Evolutionary conservation across 2,797 vertebrate species (phyloP).

Genomic region (Fratercula arctica): DNA sequence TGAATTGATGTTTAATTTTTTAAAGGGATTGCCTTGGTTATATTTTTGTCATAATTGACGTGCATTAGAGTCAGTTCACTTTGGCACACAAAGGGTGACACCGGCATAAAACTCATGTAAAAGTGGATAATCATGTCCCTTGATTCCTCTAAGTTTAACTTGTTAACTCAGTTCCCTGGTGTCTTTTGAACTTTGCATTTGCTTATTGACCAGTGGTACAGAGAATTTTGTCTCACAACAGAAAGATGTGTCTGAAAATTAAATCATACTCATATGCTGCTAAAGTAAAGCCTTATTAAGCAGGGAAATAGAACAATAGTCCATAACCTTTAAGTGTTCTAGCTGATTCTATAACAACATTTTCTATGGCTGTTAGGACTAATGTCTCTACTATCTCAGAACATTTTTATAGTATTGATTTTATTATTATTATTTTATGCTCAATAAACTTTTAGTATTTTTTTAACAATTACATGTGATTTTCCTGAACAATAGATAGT

Average conservation of each 20-base stretch:
- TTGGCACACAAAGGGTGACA: background rate
- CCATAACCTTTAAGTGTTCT: constrained; percentile 38
- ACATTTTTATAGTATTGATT: constrained; percentile 54
- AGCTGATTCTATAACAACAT: constrained; percentile 4
- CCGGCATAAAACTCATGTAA: background rate
- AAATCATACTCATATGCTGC: background rate
- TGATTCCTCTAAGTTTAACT: background rate
- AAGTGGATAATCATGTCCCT: background rate
- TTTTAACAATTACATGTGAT: constrained; percentile 23
- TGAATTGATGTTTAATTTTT: background rate
- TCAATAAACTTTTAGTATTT: constrained; percentile 42
- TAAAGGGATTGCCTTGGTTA: background rate
- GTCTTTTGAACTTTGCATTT: background rate
- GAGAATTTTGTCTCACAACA: background rate
- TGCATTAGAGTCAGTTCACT: background rate
- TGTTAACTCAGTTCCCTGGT: background rate
- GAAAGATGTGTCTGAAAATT: constrained; percentile 21
- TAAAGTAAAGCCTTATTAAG: constrained; percentile 43
- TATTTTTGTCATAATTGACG: background rate
- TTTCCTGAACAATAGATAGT: background rate
- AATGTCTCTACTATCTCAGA: constrained; percentile 1
- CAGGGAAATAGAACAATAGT: constrained; percentile 29
- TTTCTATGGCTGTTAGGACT: constrained; percentile 20
- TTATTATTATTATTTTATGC: constrained; percentile 60
- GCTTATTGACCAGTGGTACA: background rate